A percentile compares a stretch with the other conserved stretches of the same genome.
Conservation (phyloP, 2,888 invertebrate genomes). For the Chelonus formosanus region DNA sequence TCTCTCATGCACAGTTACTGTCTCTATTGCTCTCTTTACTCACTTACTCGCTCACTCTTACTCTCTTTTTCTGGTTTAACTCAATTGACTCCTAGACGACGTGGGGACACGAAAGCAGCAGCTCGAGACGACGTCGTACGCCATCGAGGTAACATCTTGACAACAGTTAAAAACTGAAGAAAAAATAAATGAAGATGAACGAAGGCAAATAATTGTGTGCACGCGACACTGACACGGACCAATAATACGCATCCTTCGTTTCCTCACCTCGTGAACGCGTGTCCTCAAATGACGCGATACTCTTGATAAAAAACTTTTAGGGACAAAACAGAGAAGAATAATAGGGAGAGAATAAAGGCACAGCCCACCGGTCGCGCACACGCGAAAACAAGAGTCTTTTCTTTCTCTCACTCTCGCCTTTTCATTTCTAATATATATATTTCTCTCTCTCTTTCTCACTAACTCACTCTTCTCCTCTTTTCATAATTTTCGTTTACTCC, state of each 20-base stretch:
- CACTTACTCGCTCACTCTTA: background rate
- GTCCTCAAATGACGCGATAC: constrained; percentile 40
- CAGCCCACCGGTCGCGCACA: constrained; percentile 47
- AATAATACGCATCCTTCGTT: constrained; percentile 26
- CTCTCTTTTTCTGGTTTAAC: constrained; percentile 16
- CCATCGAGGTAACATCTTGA: constrained; percentile 25
- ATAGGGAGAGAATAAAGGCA: constrained; percentile 30
- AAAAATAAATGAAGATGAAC: constrained; percentile 1
- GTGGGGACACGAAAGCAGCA: constrained; percentile 28
- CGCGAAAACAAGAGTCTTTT: constrained; percentile 39
- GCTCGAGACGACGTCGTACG: constrained; percentile 19
- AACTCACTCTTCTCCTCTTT: background rate
- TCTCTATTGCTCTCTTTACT: background rate
- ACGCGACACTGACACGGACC: constrained; percentile 29
- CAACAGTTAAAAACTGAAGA: constrained; percentile 7
- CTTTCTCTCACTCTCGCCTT: background rate
- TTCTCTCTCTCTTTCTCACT: background rate
- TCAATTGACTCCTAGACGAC: constrained; percentile 29
- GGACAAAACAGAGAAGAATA: constrained; percentile 23
- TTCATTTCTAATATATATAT: background rate
- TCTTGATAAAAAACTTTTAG: constrained; percentile 15
- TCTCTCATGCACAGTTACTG: constrained; percentile 18
- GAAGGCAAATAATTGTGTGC: constrained; percentile 16
- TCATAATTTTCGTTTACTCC: background rate
- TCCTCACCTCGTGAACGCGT: constrained; percentile 40